A percentile compares a stretch with the other conserved stretches of the same genome.
These are phyloP conservation scores for Neoniphon sammara DNA, from an alignment of 2,797 vertebrate genomes.

Conservation along the genomic window DNA sequence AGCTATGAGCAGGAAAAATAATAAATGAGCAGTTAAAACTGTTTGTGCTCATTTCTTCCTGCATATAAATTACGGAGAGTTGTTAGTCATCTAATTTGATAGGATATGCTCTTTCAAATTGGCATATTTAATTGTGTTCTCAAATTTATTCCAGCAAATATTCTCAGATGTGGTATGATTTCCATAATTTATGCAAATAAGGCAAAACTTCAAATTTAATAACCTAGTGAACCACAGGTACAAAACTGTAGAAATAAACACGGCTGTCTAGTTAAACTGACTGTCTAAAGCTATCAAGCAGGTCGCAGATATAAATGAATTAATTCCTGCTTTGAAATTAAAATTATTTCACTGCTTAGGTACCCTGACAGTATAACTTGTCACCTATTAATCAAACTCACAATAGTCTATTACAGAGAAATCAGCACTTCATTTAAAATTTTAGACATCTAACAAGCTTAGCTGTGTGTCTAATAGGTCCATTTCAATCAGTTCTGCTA, in stretches of 20 bases:
- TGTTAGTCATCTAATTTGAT: constrained; percentile 71
- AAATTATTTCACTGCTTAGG: constrained; percentile 52
- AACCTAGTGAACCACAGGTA: constrained; percentile 64
- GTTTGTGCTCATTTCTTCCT: constrained; percentile 60
- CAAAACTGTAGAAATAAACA: constrained; percentile 48
- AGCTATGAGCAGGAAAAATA: constrained; percentile 36
- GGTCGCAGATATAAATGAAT: constrained; percentile 62
- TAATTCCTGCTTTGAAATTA: constrained; percentile 59
- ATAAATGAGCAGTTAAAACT: constrained; percentile 55
- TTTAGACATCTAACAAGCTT: constrained; percentile 39
- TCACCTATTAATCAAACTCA: constrained; percentile 23
- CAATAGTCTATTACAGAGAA: constrained; percentile 28
- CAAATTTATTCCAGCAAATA: constrained; percentile 67
- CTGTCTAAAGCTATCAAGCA: constrained; percentile 54
- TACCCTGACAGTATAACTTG: constrained; percentile 35
- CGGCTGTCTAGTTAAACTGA: constrained; percentile 58
- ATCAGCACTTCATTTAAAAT: constrained; percentile 20
- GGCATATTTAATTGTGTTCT: constrained; percentile 73
- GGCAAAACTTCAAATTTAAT: constrained; percentile 69
- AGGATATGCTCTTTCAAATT: constrained; percentile 66
- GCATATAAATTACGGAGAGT: constrained; percentile 57
- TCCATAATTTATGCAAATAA: constrained; percentile 76
- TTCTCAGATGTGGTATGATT: constrained; percentile 66
- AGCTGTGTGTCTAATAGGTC: constrained; percentile 40
- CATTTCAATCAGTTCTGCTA: constrained; percentile 51